Evolutionary conservation across 1,140 invertebrate genomes (phyloP), one percentile per base, ranked within the genome.

Genomic region (Diploscapter pachys): DNA sequence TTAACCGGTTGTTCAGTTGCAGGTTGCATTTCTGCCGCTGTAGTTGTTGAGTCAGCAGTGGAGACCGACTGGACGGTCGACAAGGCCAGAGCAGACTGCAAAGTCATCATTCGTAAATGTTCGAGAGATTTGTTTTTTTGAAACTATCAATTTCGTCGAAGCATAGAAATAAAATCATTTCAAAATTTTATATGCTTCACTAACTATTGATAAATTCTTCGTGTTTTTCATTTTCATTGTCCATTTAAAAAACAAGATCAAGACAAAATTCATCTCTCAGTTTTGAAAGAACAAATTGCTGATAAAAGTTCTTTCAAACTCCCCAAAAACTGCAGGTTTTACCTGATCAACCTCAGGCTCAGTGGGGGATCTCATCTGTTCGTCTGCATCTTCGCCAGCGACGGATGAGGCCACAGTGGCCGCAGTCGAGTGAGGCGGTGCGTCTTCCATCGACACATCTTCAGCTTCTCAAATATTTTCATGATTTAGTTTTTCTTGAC

Each of bases 391-490:
- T 50, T 73, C 64, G 49, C 63, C 71, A 11, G 74, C 67, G 52
- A 63, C 59, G 3, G 74, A 74, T 4, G 73, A 74, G 9, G 69
- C 67, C 31, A 51, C 74, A 5, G 74, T 64, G 8, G 67, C 74
- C 4, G 67, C 74, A 11, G 74, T 65, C 3, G 68, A 71, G n/a
- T 61, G 74, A 51, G 68, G 74, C 8, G 66, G 73, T 48, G 69
- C 68, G 4, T 74, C 73, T 61, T 49, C 49, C 11, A 52, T 49
- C 8, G 4, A 54, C 11, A 53, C 73, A 69, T 74, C 73, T 51
- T 74, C 73, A 5, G 57, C 63, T 6, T 63, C 56, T 61, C 52
- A 11, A 53, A 55, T 68, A 8, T 6, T 8, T 68, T 68, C 66
- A 31, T 31, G 31, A 31, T 31, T 31, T 31, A 1, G 31, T 31